A percentile compares a stretch with the other conserved stretches of the same genome.
Evolutionary conservation across 2,113 vertebrate genomes (phyloP).

Genomic region (Sinocyclocheilus anshuiensis): DNA sequence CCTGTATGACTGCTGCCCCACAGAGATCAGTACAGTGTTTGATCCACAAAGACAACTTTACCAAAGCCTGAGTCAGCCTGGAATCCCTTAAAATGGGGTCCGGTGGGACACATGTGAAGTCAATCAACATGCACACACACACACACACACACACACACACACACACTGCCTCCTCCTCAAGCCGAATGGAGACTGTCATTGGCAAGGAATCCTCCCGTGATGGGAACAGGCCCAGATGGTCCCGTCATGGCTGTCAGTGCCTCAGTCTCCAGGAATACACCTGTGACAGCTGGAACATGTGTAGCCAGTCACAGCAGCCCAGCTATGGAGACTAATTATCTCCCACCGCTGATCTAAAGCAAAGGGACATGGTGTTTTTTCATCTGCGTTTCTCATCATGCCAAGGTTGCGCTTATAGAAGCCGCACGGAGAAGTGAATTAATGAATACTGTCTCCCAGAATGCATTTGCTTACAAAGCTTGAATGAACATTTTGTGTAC

Average conservation of each 20-base stretch:
- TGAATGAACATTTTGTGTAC: slow-evolving; percentile 26
- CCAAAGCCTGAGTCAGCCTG: slow-evolving; percentile 34
- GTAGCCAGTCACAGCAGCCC: slow-evolving; percentile 70
- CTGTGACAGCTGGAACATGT: slow-evolving; percentile 80
- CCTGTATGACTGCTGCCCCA: neutral
- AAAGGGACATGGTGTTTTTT: slow-evolving; percentile 37
- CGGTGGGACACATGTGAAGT: slow-evolving; percentile 36
- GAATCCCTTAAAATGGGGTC: slow-evolving; percentile 37
- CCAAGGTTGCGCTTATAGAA: slow-evolving; percentile 9
- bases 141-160: neutral
- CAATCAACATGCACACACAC: slow-evolving; percentile 13
- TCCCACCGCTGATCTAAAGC: slow-evolving; percentile 56
- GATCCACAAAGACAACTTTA: slow-evolving; percentile 49
- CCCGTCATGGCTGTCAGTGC: slow-evolving; percentile 76
- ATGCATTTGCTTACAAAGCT: slow-evolving; percentile 32
- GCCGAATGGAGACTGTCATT: slow-evolving; percentile 64
- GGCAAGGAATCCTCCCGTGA: slow-evolving; percentile 59
- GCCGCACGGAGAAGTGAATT: neutral
- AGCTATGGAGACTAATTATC: slow-evolving; percentile 79
- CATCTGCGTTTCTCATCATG: slow-evolving; percentile 10
- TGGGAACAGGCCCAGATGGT: slow-evolving; percentile 76
- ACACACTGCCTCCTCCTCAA: slow-evolving; percentile 42
- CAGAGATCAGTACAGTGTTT: slow-evolving; percentile 39
- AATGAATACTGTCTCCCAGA: slow-evolving; percentile 15
- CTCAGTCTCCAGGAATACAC: slow-evolving; percentile 78